Evolutionary conservation across 1,140 invertebrate species (phyloP), one percentile per base, ranked within the genome.

Genomic region (Rhizoglyphus robini): DNA sequence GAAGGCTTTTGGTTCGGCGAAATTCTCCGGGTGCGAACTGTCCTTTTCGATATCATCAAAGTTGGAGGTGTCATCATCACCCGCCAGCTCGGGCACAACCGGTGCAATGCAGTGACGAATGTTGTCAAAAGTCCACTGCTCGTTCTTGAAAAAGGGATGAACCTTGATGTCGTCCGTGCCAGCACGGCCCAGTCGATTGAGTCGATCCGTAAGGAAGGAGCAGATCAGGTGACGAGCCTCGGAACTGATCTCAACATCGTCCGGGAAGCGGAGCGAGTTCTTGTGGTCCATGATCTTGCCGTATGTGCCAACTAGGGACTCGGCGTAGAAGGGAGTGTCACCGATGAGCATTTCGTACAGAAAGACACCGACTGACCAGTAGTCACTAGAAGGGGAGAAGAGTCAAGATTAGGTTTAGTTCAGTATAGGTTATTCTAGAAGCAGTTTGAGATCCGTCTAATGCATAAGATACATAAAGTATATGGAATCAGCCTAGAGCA

Each of bases 361-460:
- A 76, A 99, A 94, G 59, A 99, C 94, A 46, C 96, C 96, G 18
- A 99, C 94, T 18, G 91, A 95, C 96, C 96, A 99, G 91, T 92
- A 99, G 79, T 99, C 96, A 77, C 96, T 63, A 47, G 29, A 47
- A 46, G 3, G 15, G 31, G 34, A n/a, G n/a, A 57, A 63, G 32
- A 13, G 32, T 63, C 4, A 63, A 58, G 20, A 23, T 29, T 18
- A 8, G 34, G 25, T 60, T 8, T 11, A 15, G n/a, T 13, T 54
- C 8, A 97, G 77, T 99, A 95, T 38, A 89, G 79, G 0, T 95
- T 94, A 75, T n/a, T n/a, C n/a, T n/a, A n/a, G n/a, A n/a, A n/a
- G n/a, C n/a, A n/a, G n/a, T n/a, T n/a, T n/a, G n/a, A n/a, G n/a
- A n/a, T n/a, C n/a, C n/a, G n/a, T n/a, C n/a, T n/a, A n/a, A n/a